Evolutionary conservation across 2,888 invertebrate species (phyloP), one percentile per base, ranked within the genome.

Genomic region (Tridacna crocea): DNA sequence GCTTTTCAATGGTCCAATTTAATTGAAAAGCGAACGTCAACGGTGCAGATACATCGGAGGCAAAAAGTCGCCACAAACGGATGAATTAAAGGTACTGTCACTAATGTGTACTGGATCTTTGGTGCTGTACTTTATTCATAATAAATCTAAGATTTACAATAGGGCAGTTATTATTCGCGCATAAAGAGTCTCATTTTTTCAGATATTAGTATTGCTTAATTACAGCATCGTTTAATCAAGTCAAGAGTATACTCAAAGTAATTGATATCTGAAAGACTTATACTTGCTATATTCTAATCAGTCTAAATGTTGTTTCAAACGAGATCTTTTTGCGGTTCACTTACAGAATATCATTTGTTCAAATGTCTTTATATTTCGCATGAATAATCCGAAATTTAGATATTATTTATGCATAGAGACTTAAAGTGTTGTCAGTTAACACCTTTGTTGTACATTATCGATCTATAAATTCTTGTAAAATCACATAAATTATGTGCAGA

Each of bases 1-100:
- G 74, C 36, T 55, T 77, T 81, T 84, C 84, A 84, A 81, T 84
- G 81, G 78, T 79, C 74, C 84, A 36, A 72, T 81, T 80, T 81
- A 84, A 84, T 84, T 81, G 84, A 84, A 84, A 78, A 84, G 79
- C 58, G 81, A 84, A 84, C 81, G 84, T 84, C 84, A 79, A 77
- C 75, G 81, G 79, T 70, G 70, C 70, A 61, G 66, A 75, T 65
- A 27, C 55, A 70, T 36, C 61, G 51, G 72, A 80, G 83, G 65
- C 83, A 80, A 51, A 65, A 75, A 72, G 83, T 80, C 83, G 83
- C 83, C 83, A 83, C 47, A 60, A 74, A 17, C 48, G 26, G 36
- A 36, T 74, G 65, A 65, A 66, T 72, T 82, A 82, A 82, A 82
- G 82, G 82, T 77, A 47, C 13, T 26, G 12, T 4, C 15, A n/a